Percentiles rank a stretch among this genome's conserved stretches.
Evolutionary conservation across 2,113 vertebrate species (phyloP).

Genomic region (Pheucticus melanocephalus): DNA sequence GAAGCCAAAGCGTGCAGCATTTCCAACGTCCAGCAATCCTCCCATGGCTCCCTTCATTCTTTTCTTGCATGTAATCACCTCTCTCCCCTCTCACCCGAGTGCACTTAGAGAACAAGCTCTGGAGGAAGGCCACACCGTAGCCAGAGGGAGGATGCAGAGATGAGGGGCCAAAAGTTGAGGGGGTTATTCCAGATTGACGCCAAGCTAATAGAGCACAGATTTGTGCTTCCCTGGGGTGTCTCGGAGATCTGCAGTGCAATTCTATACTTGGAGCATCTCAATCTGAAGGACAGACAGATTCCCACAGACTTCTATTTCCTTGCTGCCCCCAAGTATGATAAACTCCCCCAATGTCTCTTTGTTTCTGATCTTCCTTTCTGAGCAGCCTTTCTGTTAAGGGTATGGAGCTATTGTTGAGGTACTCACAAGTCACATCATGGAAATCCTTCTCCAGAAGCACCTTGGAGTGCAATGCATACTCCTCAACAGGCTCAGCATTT

Average conservation of each 20-base stretch:
- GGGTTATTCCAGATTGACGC: neutral
- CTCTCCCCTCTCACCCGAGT: neutral
- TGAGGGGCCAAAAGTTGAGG: neutral
- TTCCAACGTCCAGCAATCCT: neutral
- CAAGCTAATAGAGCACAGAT: neutral
- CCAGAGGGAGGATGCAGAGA: neutral
- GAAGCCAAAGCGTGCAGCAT: constrained; percentile 27
- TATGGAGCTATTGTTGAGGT: neutral
- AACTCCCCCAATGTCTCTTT: neutral
- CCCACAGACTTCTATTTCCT: neutral
- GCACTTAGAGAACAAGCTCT: neutral
- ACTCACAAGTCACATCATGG: neutral
- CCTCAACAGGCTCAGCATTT: neutral
- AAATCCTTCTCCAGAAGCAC: neutral
- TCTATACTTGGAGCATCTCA: neutral
- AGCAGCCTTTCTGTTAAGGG: neutral
- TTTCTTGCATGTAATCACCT: constrained; percentile 21
- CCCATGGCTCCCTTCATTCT: constrained; percentile 14
- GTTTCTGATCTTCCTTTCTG: neutral
- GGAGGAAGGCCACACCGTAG: neutral
- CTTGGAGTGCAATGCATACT: neutral
- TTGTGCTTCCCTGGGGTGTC: neutral
- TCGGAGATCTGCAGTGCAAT: neutral
- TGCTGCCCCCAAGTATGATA: neutral
- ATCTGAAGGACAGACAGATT: neutral